A percentile compares a stretch with the other conserved stretches of the same genome.
These are phyloP conservation scores for Syngnathus rostellatus DNA, from an alignment of 2,797 vertebrate genomes.

Conservation along the genomic window DNA sequence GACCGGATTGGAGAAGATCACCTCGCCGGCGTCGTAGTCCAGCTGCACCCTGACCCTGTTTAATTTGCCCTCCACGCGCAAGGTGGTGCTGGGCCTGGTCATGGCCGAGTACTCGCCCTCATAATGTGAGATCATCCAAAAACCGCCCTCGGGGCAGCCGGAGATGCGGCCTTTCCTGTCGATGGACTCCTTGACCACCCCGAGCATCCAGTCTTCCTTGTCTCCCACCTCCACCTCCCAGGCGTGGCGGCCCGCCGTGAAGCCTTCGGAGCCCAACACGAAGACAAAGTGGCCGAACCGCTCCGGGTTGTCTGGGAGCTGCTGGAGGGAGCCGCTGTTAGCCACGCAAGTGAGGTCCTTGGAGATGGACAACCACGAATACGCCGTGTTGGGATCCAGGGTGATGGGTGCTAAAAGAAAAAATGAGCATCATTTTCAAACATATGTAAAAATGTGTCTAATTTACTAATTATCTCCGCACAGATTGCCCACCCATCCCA, in stretches of 20 bases:
- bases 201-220: constrained; percentile 74
- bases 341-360: constrained; percentile 58
- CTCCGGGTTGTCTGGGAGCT: constrained; percentile 66
- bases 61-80: constrained; percentile 42
- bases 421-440: too few relatives aligned
- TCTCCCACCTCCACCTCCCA: constrained; percentile 74
- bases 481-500: neutral
- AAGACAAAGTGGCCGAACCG: constrained; percentile 75
- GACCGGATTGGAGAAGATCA: constrained; percentile 65
- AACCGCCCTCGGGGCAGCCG: constrained; percentile 68
- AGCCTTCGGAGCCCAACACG: constrained; percentile 68
- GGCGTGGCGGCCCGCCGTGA: constrained; percentile 63
- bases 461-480: too few relatives aligned
- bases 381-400: constrained; percentile 72
- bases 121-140: constrained; percentile 73
- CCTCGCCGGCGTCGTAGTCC: constrained; percentile 65
- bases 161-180: constrained; percentile 70
- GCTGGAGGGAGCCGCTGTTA: constrained; percentile 57
- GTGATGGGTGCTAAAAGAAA: constrained; percentile 63
- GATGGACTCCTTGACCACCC: constrained; percentile 66
- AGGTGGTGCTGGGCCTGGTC: constrained; percentile 61
- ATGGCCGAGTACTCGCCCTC: constrained; percentile 69
- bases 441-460: neutral
- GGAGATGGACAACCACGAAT: constrained; percentile 68
- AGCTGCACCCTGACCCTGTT: constrained; percentile 67